Base-by-base conservation (phyloP, 92 coral and sea anemone genomes). In the Phymanthus crucifer region DNA sequence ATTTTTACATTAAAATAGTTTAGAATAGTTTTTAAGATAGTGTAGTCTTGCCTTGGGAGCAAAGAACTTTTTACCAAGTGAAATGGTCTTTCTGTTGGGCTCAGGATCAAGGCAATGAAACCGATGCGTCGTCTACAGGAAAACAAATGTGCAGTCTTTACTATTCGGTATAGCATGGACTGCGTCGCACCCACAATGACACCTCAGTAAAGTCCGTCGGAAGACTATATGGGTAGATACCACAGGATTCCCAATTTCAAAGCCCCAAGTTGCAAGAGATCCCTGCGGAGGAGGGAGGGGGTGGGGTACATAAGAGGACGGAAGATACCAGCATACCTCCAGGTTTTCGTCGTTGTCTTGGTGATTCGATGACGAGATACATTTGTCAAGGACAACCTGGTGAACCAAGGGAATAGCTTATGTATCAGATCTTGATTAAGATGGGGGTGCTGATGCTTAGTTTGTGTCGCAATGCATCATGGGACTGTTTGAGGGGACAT, bases 351-450 rank as follows among this genome's bases (percentile, higher is more conserved):
- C 93, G 17, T 85, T 75, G n/a, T 79, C 87, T 57, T 82, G 78
- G 75, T 86, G 91, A n/a, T 46, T 56, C 9, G 97, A 91, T 21
- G 65, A 70, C 16, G 88, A 72, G 26, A 91, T 91, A 78, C 97
- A 89, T 54, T 89, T 89, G 70, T 86, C 91, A 75, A 91, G 71
- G 24, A 84, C 92, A 32, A 91, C 83, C 97, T 91, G 46, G 19
- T 68, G 23, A 72, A 38, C 18, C 71, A 81, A 48, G 38, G 32
- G 31, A 79, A n/a, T n/a, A n/a, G n/a, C n/a, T n/a, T n/a, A n/a
- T n/a, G n/a, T n/a, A n/a, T n/a, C n/a, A n/a, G n/a, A n/a, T n/a
- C n/a, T n/a, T n/a, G n/a, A n/a, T n/a, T n/a, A n/a, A n/a, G n/a
- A n/a, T n/a, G n/a, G n/a, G n/a, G n/a, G n/a, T n/a, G n/a, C n/a